A percentile compares a stretch with the other conserved stretches of the same genome.
Conservation (phyloP, 2,888 invertebrate genomes). For the Mycalesis mineus region DNA sequence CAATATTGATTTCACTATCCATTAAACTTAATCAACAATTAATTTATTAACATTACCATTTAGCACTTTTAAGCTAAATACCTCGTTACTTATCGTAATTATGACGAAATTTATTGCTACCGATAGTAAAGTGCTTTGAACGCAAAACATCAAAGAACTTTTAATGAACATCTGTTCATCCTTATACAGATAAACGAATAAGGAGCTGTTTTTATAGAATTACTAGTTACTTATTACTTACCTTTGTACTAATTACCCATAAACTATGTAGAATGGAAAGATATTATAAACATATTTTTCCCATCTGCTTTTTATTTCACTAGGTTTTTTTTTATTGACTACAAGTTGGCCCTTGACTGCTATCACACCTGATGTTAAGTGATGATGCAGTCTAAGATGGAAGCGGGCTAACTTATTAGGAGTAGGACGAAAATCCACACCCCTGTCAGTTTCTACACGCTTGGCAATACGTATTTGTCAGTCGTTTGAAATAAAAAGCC, state of each 20-base stretch:
- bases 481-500: no score
- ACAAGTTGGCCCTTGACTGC: no score
- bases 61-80: constrained; percentile 28
- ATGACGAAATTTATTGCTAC: constrained; percentile 55
- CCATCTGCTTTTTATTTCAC: no score
- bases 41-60: constrained; percentile 29
- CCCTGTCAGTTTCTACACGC: no score
- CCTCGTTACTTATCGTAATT: constrained; percentile 46
- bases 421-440: no score
- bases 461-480: no score
- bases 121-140: constrained; percentile 59
- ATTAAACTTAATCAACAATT: constrained; percentile 21
- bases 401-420: no score
- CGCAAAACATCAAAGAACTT: constrained; percentile 36
- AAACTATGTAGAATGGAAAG: no score
- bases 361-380: no score
- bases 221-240: background rate
- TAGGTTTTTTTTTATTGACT: no score
- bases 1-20: constrained; percentile 10
- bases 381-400: no score
- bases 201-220: constrained; percentile 8
- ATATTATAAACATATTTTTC: no score
- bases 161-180: constrained; percentile 35
- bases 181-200: constrained; percentile 22
- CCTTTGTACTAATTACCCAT: background rate